These are phyloP conservation scores for Phyllotis vaccarum DNA, from an alignment of 2,797 vertebrate genomes.

Conservation along the genomic window DNA sequence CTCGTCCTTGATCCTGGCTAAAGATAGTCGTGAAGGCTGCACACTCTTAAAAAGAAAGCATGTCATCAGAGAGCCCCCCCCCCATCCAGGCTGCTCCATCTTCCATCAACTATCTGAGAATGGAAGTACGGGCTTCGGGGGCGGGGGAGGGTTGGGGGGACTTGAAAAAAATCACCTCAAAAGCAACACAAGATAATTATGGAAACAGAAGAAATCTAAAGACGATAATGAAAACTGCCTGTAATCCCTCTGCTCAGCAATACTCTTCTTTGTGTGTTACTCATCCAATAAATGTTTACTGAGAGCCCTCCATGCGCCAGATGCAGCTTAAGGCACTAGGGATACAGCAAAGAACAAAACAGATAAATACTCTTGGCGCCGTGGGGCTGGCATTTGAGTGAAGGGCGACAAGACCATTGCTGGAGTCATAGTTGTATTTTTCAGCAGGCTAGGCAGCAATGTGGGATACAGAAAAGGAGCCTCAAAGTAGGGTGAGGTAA, in stretches of 20 bases:
- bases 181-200: slow-evolving; percentile 33
- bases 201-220: slow-evolving; percentile 39
- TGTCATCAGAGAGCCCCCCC: not conserved
- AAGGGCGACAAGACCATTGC: not conserved
- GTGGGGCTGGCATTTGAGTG: not conserved
- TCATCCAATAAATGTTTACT: not conserved
- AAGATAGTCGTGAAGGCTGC: slow-evolving; percentile 54
- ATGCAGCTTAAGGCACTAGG: not conserved
- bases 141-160: not conserved
- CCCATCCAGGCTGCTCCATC: not conserved
- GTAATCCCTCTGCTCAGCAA: not conserved
- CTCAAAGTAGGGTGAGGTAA: not conserved
- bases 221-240: not conserved
- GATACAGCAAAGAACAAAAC: not conserved
- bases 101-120: not conserved
- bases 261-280: not conserved
- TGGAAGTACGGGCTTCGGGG: not conserved
- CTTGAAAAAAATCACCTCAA: not conserved
- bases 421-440: not conserved
- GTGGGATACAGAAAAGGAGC: too few species aligned
- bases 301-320: not conserved
- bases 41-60: not conserved
- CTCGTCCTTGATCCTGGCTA: slow-evolving; percentile 60
- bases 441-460: not conserved
- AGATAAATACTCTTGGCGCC: not conserved